Percentiles rank a stretch among this genome's conserved stretches.
Evolutionary conservation across 1,140 invertebrate genomes (phyloP).

Genomic region (Dysdera silvatica): DNA sequence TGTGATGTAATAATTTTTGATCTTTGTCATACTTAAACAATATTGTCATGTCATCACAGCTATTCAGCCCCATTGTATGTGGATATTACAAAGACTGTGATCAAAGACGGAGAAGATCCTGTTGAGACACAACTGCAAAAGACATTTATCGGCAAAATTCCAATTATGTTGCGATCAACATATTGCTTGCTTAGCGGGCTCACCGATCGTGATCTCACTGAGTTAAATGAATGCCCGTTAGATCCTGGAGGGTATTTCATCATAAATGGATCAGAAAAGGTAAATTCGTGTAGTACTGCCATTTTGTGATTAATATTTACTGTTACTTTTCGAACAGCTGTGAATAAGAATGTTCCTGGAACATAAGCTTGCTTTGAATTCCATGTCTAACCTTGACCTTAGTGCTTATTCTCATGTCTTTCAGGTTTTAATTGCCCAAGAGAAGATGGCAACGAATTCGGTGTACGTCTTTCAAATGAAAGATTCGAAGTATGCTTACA

Average conservation of each 20-base stretch:
- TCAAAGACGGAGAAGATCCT: slow-evolving; percentile 81
- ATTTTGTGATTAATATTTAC: slow-evolving; percentile 1
- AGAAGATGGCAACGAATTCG: slow-evolving; percentile 99
- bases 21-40: background rate
- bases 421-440: slow-evolving; percentile 86
- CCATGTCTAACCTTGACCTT: background rate
- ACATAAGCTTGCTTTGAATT: background rate
- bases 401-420: slow-evolving; percentile 16
- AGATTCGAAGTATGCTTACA: slow-evolving; percentile 87
- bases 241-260: slow-evolving; percentile 97
- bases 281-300: slow-evolving; percentile 38
- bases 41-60: slow-evolving; percentile 50
- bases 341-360: background rate
- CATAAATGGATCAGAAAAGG: slow-evolving; percentile 93
- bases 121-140: slow-evolving; percentile 92
- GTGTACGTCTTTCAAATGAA: slow-evolving; percentile 99
- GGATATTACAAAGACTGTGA: slow-evolving; percentile 93
- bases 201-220: slow-evolving; percentile 94
- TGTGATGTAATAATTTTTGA: slow-evolving; percentile 49
- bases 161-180: slow-evolving; percentile 95
- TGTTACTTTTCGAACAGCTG: background rate
- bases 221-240: slow-evolving; percentile 96
- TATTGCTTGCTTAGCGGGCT: slow-evolving; percentile 89
- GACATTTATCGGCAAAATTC: slow-evolving; percentile 98
- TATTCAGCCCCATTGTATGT: slow-evolving; percentile 98